phyloP scores from a whole-genome alignment of 2,113 vertebrate species.

The Cebidichthys violaceus region DNA sequence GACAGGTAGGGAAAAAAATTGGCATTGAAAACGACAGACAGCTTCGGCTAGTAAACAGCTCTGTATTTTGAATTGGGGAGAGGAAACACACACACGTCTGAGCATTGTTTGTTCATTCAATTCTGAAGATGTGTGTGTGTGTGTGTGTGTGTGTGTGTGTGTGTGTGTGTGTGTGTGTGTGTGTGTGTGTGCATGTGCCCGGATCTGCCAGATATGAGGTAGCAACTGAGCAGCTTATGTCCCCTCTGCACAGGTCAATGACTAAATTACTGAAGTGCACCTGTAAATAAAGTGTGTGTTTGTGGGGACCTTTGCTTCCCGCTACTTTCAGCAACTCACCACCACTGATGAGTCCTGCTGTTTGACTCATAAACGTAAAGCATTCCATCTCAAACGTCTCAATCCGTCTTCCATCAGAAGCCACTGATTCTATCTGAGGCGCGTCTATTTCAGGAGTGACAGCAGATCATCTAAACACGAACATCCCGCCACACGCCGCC shows the following conservation, averaged over 20 bases:
- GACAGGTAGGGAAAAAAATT: constrained; percentile 20
- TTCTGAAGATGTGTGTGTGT: constrained; percentile 37
- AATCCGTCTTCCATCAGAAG: constrained; percentile 4
- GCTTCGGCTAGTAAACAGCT: constrained; percentile 50
- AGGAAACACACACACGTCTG: constrained; percentile 38
- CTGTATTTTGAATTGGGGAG: constrained; percentile 54
- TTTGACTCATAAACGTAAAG: constrained; percentile 30
- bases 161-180: constrained; percentile 21
- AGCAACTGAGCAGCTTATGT: constrained; percentile 34
- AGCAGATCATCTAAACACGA: constrained; percentile 55
- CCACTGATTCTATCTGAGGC: constrained; percentile 13
- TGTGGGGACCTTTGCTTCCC: constrained; percentile 9
- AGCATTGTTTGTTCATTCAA: constrained; percentile 36
- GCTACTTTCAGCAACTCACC: constrained; percentile 1
- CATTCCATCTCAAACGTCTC: constrained; percentile 9
- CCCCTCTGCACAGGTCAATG: constrained; percentile 23
- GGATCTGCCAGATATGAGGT: constrained; percentile 14
- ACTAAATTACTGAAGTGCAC: constrained; percentile 1
- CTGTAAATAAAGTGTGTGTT: constrained; percentile 1
- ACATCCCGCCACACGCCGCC: constrained; percentile 24
- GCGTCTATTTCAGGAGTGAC: constrained; percentile 55
- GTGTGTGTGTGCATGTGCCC: constrained; percentile 6
- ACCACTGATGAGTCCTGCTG: constrained; percentile 9
- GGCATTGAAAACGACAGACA: constrained; percentile 44
- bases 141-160: constrained; percentile 11